Percentiles rank a stretch among this genome's conserved stretches.
Conservation (phyloP, 2,797 vertebrate genomes). For the Clarias fuscus region DNA sequence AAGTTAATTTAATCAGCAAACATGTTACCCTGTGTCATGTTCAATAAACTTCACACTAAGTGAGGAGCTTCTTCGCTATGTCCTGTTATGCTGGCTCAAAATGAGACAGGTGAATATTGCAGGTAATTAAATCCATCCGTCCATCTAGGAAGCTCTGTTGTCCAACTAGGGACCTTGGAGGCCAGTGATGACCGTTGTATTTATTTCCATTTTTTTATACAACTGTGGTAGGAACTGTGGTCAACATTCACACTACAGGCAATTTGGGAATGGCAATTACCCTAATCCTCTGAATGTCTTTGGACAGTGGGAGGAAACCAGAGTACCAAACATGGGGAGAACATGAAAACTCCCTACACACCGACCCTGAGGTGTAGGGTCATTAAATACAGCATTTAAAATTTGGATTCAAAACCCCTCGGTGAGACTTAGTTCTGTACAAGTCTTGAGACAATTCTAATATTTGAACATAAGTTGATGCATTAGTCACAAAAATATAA, state of each 20-base stretch:
- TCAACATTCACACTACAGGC: too few species aligned
- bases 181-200: too few species aligned
- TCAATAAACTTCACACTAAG: slow-evolving; percentile 3
- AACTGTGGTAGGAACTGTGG: too few species aligned
- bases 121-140: too few species aligned
- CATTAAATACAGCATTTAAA: background rate
- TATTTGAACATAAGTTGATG: background rate
- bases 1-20: slow-evolving; percentile 11
- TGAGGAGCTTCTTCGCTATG: background rate
- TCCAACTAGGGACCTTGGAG: too few species aligned
- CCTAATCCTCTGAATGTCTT: too few species aligned
- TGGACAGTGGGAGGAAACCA: too few species aligned
- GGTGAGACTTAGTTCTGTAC: background rate
- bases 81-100: background rate
- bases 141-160: too few species aligned
- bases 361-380: background rate
- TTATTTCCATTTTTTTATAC: too few species aligned
- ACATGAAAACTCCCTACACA: too few species aligned
- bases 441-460: background rate
- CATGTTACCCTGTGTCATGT: slow-evolving; percentile 20
- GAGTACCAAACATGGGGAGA: too few species aligned
- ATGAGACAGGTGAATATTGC: background rate
- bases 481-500: background rate
- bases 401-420: background rate
- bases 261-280: too few species aligned